Conservation (phyloP, 2,113 vertebrate genomes). For the Poeciliopsis retropinna region DNA sequence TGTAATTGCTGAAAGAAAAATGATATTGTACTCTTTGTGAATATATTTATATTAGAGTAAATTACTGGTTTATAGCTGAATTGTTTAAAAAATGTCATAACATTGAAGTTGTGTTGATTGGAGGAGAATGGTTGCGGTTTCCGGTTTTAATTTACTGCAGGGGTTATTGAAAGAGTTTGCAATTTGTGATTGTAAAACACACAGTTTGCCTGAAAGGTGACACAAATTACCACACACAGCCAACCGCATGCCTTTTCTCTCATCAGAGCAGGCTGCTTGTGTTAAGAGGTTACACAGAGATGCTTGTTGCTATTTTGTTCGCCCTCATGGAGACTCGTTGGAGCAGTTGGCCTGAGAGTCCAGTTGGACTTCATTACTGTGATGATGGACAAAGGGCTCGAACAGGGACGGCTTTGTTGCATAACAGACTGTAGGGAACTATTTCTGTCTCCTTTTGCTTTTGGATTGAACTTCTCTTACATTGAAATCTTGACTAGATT, state of each 20-base stretch:
- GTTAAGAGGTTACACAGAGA: constrained; percentile 37
- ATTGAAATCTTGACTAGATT: constrained; percentile 3
- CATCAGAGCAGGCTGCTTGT: constrained; percentile 28
- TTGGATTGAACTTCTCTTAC: background rate
- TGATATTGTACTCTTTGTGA: background rate
- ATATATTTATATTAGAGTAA: background rate
- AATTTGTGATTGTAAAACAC: too few species aligned
- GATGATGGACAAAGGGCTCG: constrained; percentile 13
- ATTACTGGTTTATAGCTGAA: background rate
- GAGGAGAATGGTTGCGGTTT: too few species aligned
- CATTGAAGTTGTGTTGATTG: too few species aligned
- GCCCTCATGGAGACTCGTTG: constrained; percentile 13
- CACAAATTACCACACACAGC: background rate
- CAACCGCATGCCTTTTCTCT: constrained; percentile 23
- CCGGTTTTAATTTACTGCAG: too few species aligned
- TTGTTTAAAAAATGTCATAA: background rate
- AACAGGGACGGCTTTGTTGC: constrained; percentile 36
- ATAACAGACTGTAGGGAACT: background rate
- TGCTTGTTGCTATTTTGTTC: constrained; percentile 44
- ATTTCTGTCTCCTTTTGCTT: constrained; percentile 12
- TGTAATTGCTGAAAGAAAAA: background rate
- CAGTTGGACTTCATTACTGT: constrained; percentile 22
- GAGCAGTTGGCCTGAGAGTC: constrained; percentile 46
- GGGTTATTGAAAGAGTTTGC: too few species aligned
- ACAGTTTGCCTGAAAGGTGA: background rate